Percentiles rank a stretch among this genome's conserved stretches.
Conservation (phyloP, 2,113 vertebrate genomes). For the Anas platyrhynchos region DNA sequence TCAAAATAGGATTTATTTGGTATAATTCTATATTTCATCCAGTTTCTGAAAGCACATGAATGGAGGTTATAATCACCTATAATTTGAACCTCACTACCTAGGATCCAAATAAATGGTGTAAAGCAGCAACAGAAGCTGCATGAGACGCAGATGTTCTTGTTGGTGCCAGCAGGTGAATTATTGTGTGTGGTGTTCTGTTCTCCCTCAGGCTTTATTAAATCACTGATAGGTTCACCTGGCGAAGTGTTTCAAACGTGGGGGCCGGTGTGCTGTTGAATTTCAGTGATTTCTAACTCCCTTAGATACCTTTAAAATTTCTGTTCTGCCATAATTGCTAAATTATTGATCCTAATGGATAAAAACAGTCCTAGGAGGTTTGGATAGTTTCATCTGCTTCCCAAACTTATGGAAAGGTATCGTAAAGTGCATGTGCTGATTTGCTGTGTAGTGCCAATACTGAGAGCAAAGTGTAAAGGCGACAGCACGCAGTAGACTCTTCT, state of each 20-base stretch:
- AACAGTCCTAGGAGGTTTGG: neutral
- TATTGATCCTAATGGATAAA: neutral
- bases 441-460: fast-evolving
- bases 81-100: fast-evolving
- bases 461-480: neutral
- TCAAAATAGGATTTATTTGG: neutral
- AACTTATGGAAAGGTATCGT: fast-evolving
- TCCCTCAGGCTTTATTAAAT: neutral
- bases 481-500: fast-evolving
- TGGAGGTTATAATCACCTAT: fast-evolving
- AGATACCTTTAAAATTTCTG: neutral
- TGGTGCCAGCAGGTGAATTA: neutral
- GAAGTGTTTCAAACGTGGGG: fast-evolving
- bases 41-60: fast-evolving
- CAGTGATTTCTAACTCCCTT: neutral
- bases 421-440: fast-evolving
- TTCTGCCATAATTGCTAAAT: neutral
- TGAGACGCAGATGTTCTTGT: fast-evolving
- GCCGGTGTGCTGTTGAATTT: neutral
- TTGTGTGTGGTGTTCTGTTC: neutral
- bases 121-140: neutral
- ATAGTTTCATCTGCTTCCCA: neutral
- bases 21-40: fast-evolving
- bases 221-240: neutral
- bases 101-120: fast-evolving